phyloP scores from a whole-genome alignment of 2,797 vertebrate species.

The Cryptoprocta ferox region DNA sequence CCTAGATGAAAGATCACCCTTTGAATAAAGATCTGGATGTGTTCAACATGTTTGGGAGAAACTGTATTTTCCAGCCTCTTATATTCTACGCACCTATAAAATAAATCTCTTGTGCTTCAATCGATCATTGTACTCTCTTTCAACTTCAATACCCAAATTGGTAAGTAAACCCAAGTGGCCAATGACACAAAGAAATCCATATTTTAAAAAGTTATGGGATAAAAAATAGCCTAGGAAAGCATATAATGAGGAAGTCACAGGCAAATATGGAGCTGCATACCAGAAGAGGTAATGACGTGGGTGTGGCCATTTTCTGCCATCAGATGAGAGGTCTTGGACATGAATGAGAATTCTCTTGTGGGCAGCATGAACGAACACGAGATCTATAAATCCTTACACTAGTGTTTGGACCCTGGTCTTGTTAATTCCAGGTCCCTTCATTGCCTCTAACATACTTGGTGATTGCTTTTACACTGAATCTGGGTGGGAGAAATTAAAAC shows the following conservation, averaged over 20 bases:
- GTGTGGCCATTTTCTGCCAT: not conserved
- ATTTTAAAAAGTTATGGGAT: not conserved
- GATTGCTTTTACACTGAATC: not conserved
- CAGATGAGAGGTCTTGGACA: not conserved
- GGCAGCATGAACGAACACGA: not conserved
- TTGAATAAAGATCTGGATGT: not conserved
- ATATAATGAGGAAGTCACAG: not conserved
- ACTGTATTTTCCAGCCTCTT: not conserved
- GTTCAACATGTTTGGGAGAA: not conserved
- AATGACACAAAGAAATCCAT: not conserved
- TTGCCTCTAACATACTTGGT: not conserved
- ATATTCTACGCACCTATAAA: not conserved
- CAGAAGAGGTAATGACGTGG: not conserved
- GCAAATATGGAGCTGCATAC: not conserved
- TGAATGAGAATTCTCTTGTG: not conserved
- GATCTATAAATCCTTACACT: not conserved
- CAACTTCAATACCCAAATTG: not conserved
- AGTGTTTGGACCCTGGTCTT: not conserved
- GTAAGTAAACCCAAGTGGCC: not conserved
- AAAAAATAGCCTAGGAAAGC: not conserved
- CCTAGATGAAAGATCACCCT: not conserved
- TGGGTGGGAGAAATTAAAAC: not conserved
- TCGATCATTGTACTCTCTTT: not conserved
- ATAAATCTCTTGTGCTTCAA: not conserved
- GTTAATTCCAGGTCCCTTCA: not conserved